Conservation (phyloP, 2,888 invertebrate genomes). For the Lasioglossum pauxillum region DNA sequence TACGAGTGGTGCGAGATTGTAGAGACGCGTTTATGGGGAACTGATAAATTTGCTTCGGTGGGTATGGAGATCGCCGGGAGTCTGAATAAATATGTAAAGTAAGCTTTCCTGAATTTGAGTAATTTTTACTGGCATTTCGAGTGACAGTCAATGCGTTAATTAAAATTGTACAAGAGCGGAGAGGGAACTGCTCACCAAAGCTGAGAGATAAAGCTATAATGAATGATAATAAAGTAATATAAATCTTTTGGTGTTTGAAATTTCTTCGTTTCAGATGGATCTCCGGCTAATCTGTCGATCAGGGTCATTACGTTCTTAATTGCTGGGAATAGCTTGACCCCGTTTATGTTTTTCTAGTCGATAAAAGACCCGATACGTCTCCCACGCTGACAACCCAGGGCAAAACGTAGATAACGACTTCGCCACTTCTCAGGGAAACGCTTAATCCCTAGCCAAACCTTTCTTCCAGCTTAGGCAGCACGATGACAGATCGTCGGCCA, state of each 20-base stretch:
- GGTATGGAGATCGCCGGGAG: neutral
- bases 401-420: neutral
- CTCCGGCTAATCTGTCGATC: neutral
- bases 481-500: constrained; percentile 24
- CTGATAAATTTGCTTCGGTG: neutral
- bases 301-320: neutral
- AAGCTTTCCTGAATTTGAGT: no score
- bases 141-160: no score
- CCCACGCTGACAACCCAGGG: neutral
- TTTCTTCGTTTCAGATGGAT: neutral
- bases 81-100: neutral
- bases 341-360: neutral
- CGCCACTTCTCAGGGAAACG: constrained; percentile 1
- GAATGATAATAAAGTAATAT: no score
- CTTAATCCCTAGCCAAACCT: constrained; percentile 1
- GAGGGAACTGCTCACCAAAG: no score
- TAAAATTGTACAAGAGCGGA: no score
- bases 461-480: neutral
- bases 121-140: no score
- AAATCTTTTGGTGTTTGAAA: neutral
- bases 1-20: neutral
- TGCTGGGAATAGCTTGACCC: neutral
- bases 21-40: neutral
- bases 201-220: no score
- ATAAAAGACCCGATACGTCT: neutral